phyloP scores from a whole-genome alignment of 2,888 invertebrate species.

The Hirtodrosophila histrioides region DNA sequence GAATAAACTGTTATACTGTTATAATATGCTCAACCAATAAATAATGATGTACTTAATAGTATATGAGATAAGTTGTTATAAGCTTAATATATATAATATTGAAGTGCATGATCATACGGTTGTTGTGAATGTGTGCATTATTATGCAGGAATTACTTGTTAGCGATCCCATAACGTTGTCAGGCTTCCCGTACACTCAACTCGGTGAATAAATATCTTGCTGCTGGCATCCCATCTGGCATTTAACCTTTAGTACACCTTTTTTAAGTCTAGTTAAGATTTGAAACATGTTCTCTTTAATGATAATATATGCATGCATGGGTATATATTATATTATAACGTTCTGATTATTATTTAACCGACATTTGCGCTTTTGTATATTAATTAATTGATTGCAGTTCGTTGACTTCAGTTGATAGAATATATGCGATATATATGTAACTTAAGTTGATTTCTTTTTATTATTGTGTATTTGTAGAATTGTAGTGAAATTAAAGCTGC shows the following conservation, averaged over 20 bases:
- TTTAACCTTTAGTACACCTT: conserved; percentile 1
- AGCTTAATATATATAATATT: not conserved
- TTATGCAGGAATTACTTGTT: too few relatives aligned
- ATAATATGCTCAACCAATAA: not conserved
- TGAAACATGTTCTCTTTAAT: not conserved
- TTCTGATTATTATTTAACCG: too few relatives aligned
- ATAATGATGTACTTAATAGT: not conserved
- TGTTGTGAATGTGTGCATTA: too few relatives aligned
- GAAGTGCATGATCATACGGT: not conserved
- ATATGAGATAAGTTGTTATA: not conserved
- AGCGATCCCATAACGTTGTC: conserved; percentile 1
- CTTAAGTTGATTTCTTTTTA: too few relatives aligned
- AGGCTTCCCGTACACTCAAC: not conserved
- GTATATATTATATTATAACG: not conserved
- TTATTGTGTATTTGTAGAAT: too few relatives aligned
- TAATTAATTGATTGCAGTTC: too few relatives aligned
- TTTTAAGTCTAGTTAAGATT: not conserved
- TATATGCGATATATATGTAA: too few relatives aligned
- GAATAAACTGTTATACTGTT: not conserved
- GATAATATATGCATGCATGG: not conserved
- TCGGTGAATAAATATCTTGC: not conserved
- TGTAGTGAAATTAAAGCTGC: too few relatives aligned
- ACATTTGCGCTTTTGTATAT: too few relatives aligned
- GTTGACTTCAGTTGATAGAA: too few relatives aligned
- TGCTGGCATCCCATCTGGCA: conserved; percentile 1